These are phyloP conservation scores for Phataginus tricuspis DNA, from an alignment of 2,797 vertebrate genomes.

Conservation along the genomic window DNA sequence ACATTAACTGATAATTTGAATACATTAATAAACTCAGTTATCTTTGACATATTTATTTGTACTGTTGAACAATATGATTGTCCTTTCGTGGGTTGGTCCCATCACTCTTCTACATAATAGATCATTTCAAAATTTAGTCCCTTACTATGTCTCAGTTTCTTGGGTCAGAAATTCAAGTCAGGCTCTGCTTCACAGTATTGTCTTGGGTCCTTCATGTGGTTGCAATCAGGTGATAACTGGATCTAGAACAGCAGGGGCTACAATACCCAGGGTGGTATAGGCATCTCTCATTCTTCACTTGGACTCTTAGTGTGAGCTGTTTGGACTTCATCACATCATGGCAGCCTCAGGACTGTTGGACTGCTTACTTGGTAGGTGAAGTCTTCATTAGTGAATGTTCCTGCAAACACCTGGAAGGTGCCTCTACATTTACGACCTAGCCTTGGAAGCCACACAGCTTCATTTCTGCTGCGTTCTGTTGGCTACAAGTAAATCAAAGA, in stretches of 20 bases:
- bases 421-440: neutral
- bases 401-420: neutral
- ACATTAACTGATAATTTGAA: neutral
- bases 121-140: neutral
- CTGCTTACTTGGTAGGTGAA: neutral
- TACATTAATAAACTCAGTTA: neutral
- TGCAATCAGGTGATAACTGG: neutral
- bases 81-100: neutral
- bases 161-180: neutral
- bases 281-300: neutral
- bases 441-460: neutral
- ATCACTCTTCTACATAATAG: neutral
- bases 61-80: neutral
- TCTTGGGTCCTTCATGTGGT: neutral
- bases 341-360: neutral
- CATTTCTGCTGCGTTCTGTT: neutral
- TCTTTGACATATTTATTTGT: neutral
- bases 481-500: neutral
- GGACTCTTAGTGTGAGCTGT: neutral
- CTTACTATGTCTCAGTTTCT: neutral
- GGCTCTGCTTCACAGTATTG: neutral
- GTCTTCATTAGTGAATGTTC: neutral
- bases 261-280: neutral
- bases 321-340: too few species aligned
- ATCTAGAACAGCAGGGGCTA: neutral